Evolutionary conservation across 2,113 vertebrate species (phyloP).

Genomic region (Trachemys scripta): DNA sequence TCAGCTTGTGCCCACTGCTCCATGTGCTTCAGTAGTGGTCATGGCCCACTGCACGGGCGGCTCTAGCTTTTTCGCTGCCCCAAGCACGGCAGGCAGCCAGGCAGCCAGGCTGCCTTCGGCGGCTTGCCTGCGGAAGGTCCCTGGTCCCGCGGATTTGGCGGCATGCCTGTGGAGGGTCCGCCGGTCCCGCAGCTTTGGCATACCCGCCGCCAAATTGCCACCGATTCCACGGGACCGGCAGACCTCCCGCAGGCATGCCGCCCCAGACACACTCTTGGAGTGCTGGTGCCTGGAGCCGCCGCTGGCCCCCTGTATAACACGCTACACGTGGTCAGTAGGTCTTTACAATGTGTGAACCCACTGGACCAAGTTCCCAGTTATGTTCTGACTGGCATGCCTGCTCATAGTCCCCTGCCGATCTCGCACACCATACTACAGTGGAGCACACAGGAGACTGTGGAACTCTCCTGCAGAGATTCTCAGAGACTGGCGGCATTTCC

Average conservation of each 20-base stretch:
- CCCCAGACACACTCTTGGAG: too few relatives aligned
- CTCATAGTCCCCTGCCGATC: neutral
- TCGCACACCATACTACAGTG: neutral
- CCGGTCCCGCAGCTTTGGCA: too few relatives aligned
- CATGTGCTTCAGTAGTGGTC: neutral
- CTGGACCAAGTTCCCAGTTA: rapidly evolving
- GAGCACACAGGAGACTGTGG: neutral
- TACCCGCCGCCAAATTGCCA: too few relatives aligned
- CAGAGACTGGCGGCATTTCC: neutral
- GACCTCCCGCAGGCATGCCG: too few relatives aligned
- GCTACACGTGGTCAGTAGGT: neutral
- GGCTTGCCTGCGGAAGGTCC: too few relatives aligned
- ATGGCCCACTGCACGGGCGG: neutral
- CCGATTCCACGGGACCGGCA: too few relatives aligned
- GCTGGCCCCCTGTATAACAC: neutral
- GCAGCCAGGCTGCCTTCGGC: too few relatives aligned
- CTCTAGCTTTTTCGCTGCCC: too few relatives aligned
- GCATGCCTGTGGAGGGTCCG: too few relatives aligned
- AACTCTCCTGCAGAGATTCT: neutral
- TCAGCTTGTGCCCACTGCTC: neutral
- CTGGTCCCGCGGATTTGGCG: too few relatives aligned
- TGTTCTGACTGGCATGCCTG: neutral
- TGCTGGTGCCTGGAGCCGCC: too few relatives aligned
- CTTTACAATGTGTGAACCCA: neutral
- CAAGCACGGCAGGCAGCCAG: too few relatives aligned